Evolutionary conservation across 2,888 invertebrate species (phyloP).

Genomic region (Synanthedon vespiformis): DNA sequence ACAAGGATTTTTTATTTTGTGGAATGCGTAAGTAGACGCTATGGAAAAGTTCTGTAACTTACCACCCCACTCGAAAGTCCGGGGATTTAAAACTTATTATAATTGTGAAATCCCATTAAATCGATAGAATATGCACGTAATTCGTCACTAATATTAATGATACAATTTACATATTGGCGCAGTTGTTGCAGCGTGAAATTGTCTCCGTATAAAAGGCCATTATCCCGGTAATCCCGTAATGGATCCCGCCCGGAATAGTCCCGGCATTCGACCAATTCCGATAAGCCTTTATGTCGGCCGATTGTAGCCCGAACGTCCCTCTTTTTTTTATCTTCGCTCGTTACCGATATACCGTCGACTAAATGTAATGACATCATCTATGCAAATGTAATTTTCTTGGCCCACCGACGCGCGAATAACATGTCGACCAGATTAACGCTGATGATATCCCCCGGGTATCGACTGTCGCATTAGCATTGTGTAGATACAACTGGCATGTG

Average conservation of each 20-base stretch:
- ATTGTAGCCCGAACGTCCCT: conserved; percentile 10
- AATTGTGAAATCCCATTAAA: no score
- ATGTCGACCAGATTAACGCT: no score
- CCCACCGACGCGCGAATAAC: background rate
- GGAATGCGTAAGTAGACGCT: no score
- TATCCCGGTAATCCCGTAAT: conserved; percentile 27
- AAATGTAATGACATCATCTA: conserved; percentile 9
- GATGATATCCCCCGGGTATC: no score
- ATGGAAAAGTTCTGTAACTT: no score
- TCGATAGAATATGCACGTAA: no score
- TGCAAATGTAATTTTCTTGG: conserved; percentile 18
- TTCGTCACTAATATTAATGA: background rate
- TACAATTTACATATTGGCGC: background rate
- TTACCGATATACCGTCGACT: conserved; percentile 10
- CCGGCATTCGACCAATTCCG: conserved; percentile 16
- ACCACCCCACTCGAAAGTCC: no score
- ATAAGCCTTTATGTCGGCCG: conserved; percentile 17
- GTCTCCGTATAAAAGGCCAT: conserved; percentile 17
- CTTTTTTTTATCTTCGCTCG: conserved; percentile 6
- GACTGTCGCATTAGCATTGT: no score
- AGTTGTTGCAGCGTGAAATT: conserved; percentile 9
- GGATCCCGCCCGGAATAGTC: conserved; percentile 9
- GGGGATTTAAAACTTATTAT: no score
- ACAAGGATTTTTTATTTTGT: no score
- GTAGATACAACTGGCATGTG: no score